These are phyloP conservation scores for Sebastes alutus DNA, from an alignment of 2,797 vertebrate genomes.

Conservation along the genomic window DNA sequence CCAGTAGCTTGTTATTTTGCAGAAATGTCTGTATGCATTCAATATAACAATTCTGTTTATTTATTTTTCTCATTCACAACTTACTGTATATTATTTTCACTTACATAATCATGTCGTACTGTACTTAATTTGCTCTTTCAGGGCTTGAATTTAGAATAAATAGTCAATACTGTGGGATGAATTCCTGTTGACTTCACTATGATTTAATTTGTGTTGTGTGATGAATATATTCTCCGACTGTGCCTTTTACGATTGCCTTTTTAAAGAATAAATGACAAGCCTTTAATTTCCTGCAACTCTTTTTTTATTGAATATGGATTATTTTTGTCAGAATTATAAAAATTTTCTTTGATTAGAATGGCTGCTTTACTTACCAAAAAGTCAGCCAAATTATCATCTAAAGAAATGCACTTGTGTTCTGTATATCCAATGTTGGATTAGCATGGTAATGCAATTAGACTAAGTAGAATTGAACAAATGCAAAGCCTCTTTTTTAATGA, in stretches of 20 bases:
- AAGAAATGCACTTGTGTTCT: not conserved
- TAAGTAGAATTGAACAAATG: not conserved
- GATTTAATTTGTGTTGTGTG: slow-evolving; percentile 6
- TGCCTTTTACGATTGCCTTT: slow-evolving; percentile 33
- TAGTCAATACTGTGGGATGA: not conserved
- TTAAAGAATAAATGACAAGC: slow-evolving; percentile 15
- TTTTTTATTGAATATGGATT: not conserved
- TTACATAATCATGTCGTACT: not conserved
- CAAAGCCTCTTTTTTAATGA: not conserved
- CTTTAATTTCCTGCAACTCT: not conserved
- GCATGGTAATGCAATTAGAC: too few relatives aligned
- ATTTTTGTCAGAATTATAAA: not conserved
- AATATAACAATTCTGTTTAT: not conserved
- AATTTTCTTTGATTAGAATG: not conserved
- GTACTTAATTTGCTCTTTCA: not conserved
- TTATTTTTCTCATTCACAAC: not conserved
- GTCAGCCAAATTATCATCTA: not conserved
- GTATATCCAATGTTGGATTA: not conserved
- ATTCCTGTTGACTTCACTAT: not conserved
- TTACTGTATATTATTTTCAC: not conserved
- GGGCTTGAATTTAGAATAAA: not conserved
- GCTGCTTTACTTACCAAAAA: not conserved
- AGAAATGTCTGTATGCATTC: not conserved
- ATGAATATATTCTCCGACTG: not conserved
- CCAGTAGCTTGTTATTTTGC: not conserved